Base-by-base conservation (phyloP, 2,113 vertebrate genomes). In the Elephantulus edwardii region DNA sequence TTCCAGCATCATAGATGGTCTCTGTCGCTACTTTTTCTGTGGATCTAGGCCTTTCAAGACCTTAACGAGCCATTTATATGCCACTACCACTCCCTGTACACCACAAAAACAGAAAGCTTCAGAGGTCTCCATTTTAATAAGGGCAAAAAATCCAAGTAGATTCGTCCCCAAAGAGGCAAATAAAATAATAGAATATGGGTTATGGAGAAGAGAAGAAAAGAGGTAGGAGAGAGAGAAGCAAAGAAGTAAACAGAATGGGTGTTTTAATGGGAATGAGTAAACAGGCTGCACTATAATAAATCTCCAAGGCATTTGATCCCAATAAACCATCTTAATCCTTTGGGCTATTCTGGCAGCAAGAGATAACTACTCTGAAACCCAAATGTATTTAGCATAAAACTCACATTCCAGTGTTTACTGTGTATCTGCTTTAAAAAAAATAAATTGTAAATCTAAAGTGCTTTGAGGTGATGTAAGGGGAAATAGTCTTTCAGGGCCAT, bases 251-350 rank as follows among this genome's bases (percentile, higher is more conserved):
- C 0, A 80, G 95, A 91, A 93, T 95, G 24, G 58, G 58, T 95
- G 97, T 97, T 97, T 98, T 97, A 97, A 97, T 96, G 89, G 5
- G 80, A 95, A 91, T 20, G 4, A 97, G 86, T 97, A 97, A 98
- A 97, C 79, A 90, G 93, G 44, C 90, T 96, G 95, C 88, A 95
- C 92, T 97, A 89, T 95, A 97, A 97, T 96, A 96, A 96, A 96
- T 94, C 97, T 98, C 93, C 91, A 93, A 97, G 94, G 95, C 96
- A 96, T 97, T 98, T 98, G 97, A 98, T 98, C 97, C 97, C 95
- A 97, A 95, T 97, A 98, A 98, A 98, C 92, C 95, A 94, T 97
- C 96, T 97, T 97, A 98, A 98, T 98, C 98, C 97, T 97, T 91
- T 96, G 92, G 96, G 97, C 96, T 97, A 93, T 97, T 97, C 98